Evolutionary conservation across 2,888 invertebrate species (phyloP), one percentile per base, ranked within the genome.

Genomic region (Hirtodrosophila alboralis): DNA sequence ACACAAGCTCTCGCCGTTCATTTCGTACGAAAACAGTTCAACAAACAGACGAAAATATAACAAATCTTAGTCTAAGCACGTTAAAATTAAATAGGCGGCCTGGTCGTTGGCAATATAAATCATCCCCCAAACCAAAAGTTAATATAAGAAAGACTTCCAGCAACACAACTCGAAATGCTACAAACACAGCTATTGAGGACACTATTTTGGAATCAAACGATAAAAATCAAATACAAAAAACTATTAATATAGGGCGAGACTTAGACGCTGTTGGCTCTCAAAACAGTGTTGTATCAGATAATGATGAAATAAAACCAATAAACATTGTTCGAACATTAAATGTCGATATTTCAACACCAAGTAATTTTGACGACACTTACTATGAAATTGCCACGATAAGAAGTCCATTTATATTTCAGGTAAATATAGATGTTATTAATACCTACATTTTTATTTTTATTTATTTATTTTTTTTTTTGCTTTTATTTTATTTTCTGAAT

Each of bases 31-130:
- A 94, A 77, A 91, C 41, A 93, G 53, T 92, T 93, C 88, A 89
- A 92, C 63, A 45, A 8, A 88, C 92, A 57, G 75, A 91, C 7
- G 94, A 94, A 71, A 91, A 92, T 84, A 91, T 92, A 36, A 38
- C 69, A 16, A 92, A 93, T 4, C 93, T 93, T 30, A 94, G 94
- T 69, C 91, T 95, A 57, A 95, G 95, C 87, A 95, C 96, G 90
- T 94, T 96, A 81, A 96, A 96, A 89, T 91, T 96, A 34, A 95
- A 96, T 86, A 92, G 96, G 37, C 92, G 96, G 9, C 95, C 89
- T 0, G 96, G 96, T 47, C 93, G 97, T 74, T 97, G 97, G 97
- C 96, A 96, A 80, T 97, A 96, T 90, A 96, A 96, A 91, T 96
- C 96, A 7, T 95, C 96, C 16, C 94, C 96, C 0, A 97, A 96